phyloP scores from a whole-genome alignment of 1,140 invertebrate genomes.

The Agrilus planipennis region DNA sequence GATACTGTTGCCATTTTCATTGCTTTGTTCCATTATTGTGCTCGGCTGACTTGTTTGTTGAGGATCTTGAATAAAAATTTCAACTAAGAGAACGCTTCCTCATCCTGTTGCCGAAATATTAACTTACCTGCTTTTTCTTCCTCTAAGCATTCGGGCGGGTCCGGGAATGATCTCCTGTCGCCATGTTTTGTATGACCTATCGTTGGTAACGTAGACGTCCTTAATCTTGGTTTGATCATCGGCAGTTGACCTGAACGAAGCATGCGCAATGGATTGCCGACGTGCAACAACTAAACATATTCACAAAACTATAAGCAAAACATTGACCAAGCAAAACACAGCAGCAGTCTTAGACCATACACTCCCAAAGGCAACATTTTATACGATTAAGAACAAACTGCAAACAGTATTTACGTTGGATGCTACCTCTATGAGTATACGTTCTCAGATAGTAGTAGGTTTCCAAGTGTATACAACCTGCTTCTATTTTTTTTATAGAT shows the following conservation, averaged over 20 bases:
- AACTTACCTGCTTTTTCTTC: constrained; percentile 20
- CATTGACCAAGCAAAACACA: no score
- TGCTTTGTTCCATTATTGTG: no score
- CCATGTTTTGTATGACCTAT: neutral
- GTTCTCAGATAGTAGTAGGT: no score
- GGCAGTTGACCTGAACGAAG: constrained; percentile 50
- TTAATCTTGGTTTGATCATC: constrained; percentile 36
- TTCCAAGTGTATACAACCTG: no score
- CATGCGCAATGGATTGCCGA: constrained; percentile 58
- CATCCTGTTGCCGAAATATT: neutral
- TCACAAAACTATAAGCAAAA: no score
- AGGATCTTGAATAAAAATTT: neutral
- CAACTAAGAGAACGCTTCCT: neutral
- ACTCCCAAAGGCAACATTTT: no score
- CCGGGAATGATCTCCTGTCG: constrained; percentile 17
- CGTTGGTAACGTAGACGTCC: constrained; percentile 25
- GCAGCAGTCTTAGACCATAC: no score
- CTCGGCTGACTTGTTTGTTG: neutral
- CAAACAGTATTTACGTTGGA: no score
- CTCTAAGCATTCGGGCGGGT: constrained; percentile 22
- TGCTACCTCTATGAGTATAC: no score
- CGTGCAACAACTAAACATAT: constrained; percentile 24
- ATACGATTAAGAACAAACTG: no score
- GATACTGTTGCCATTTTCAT: no score
- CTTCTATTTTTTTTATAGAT: no score